Evolutionary conservation across 2,888 invertebrate species (phyloP), one percentile per base, ranked within the genome.

Genomic region (Oscheius sp.): DNA sequence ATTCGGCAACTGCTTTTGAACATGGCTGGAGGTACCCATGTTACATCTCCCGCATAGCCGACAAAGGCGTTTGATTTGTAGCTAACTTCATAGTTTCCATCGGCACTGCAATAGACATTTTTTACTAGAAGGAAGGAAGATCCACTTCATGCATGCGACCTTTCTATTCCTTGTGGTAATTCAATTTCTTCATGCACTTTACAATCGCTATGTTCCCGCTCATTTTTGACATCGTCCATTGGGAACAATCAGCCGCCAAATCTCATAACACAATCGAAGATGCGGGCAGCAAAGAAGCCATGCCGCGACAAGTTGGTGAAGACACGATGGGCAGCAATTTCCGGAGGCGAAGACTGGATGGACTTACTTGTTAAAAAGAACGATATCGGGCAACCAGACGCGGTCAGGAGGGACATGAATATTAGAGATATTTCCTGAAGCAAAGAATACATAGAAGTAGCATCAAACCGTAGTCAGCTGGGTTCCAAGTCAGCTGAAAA

Each of bases 11-110:
- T 80, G 64, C 65, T 74, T 28, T 74, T 75, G 63, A 74, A 99
- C 88, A 99, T 98, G 66, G 98, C 97, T 54, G 98, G 98, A 5
- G 98, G 98, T 36, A 99, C 95, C 97, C 97, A 98, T 94, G 96
- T 82, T 92, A 92, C 80, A 68, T 78, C 78, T 5, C 80, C 80
- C 32, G 71, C 68, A 50, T 71, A 63, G 28, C 72, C 77, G 24
- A 80, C 72, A 41, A 78, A 76, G 3, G 69, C 80, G 47, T 80
- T 80, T 30, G 78, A 78, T 38, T 78, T 78, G 75, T 77, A 98
- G 80, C 96, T 92, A 71, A 97, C 97, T 89, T 99, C 97, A 88
- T 99, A 98, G 88, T 98, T 97, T 67, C 98, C 98, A 88, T 99
- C 98, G 86, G 98, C 98, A 88, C 97, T 97, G 89, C 4, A 74